phyloP scores from a whole-genome alignment of 2,797 vertebrate genomes.

The Gymnodraco acuticeps region DNA sequence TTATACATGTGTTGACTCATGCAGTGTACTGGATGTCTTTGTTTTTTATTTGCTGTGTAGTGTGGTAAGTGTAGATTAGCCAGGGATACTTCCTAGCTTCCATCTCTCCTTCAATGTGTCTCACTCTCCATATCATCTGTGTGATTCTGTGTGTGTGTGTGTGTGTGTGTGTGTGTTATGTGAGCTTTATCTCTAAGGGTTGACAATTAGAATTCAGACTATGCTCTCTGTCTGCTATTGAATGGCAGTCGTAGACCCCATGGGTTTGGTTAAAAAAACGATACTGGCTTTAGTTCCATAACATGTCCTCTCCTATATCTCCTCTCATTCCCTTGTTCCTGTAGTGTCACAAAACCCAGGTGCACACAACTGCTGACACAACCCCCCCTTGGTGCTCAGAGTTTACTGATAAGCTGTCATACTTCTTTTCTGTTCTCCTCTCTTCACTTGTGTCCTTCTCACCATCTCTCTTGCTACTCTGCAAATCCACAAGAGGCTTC shows the following conservation, averaged over 20 bases:
- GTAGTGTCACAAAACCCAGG: slow-evolving; percentile 36
- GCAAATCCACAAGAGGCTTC: slow-evolving; percentile 67
- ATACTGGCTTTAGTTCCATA: slow-evolving; percentile 34
- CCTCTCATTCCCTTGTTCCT: slow-evolving; percentile 14
- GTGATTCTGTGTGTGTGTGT: not conserved
- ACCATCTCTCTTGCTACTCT: not conserved
- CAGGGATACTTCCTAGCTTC: slow-evolving; percentile 17
- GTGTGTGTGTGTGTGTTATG: too few relatives aligned
- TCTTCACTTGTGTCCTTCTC: not conserved
- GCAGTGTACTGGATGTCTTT: not conserved
- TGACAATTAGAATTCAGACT: slow-evolving; percentile 73
- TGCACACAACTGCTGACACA: slow-evolving; percentile 19
- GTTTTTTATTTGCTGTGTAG: not conserved
- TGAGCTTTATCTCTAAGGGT: slow-evolving; percentile 37
- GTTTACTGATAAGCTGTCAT: slow-evolving; percentile 39
- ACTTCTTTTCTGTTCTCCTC: not conserved
- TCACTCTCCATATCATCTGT: slow-evolving; percentile 3
- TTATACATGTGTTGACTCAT: not conserved
- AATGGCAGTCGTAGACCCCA: slow-evolving; percentile 61
- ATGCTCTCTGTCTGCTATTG: slow-evolving; percentile 58
- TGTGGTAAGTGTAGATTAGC: slow-evolving; percentile 9
- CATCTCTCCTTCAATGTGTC: not conserved
- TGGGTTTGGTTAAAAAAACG: slow-evolving; percentile 55
- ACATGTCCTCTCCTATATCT: slow-evolving; percentile 20
- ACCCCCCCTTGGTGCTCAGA: slow-evolving; percentile 16